These are phyloP conservation scores for Amblyopsis hoosieri DNA, from an alignment of 2,797 vertebrate species.

Conservation along the genomic window DNA sequence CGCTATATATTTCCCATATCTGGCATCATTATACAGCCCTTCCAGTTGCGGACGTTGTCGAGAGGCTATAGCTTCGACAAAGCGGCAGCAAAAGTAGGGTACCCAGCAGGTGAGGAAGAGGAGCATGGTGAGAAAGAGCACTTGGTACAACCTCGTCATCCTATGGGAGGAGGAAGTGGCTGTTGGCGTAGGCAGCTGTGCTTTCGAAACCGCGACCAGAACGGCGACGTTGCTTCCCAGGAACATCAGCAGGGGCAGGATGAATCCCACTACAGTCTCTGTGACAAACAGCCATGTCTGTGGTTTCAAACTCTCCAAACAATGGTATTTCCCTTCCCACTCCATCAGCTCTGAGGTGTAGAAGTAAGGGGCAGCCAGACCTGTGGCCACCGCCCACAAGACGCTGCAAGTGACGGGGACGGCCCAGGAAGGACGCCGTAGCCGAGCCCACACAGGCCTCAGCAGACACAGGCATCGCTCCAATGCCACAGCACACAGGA, in stretches of 20 bases:
- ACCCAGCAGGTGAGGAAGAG: conserved; percentile 83
- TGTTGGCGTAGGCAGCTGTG: conserved; percentile 29
- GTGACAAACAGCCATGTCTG: conserved; percentile 57
- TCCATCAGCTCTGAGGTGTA: conserved; percentile 5
- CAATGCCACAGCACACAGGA: conserved; percentile 78
- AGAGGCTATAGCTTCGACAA: conserved; percentile 48
- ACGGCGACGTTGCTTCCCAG: conserved; percentile 77
- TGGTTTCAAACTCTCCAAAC: conserved; percentile 35
- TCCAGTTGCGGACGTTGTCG: rapidly evolving
- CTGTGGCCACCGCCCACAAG: conserved; percentile 69
- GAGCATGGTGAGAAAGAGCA: conserved; percentile 80
- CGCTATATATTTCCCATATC: conserved; percentile 42
- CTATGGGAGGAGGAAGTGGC: conserved; percentile 38
- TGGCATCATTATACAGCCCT: rapidly evolving
- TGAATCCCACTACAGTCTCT: conserved; percentile 74
- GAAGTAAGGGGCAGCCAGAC: conserved; percentile 72
- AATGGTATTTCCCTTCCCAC: rapidly evolving
- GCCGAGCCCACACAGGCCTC: conserved; percentile 76
- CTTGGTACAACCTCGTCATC: conserved; percentile 73
- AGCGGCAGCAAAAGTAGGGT: conserved; percentile 79
- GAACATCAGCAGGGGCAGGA: conserved; percentile 77
- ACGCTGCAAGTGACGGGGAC: conserved; percentile 71
- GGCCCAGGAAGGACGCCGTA: conserved; percentile 74
- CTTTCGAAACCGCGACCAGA: conserved; percentile 54
- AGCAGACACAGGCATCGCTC: conserved; percentile 81